phyloP scores from a whole-genome alignment of 1,140 invertebrate species.

The Conus betulinus region DNA sequence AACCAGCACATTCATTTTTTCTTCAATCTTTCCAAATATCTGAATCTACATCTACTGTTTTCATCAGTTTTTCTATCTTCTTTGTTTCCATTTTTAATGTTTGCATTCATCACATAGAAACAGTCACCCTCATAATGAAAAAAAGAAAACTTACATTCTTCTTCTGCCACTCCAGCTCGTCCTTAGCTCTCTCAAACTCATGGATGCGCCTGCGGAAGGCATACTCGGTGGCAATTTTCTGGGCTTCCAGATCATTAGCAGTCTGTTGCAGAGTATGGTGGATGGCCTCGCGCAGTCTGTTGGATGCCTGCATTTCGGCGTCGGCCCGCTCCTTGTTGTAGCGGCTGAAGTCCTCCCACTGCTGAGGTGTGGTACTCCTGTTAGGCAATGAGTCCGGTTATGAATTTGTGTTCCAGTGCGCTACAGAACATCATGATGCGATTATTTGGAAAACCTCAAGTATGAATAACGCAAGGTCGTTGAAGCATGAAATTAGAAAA shows the following conservation, averaged over 20 bases:
- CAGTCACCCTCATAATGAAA: conserved; percentile 1
- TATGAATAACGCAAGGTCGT: too few species aligned
- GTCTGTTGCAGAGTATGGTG: conserved; percentile 84
- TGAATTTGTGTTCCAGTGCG: too few species aligned
- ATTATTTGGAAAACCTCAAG: too few species aligned
- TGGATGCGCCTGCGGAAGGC: conserved; percentile 86
- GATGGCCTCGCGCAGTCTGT: conserved; percentile 84
- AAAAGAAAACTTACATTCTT: conserved; percentile 80
- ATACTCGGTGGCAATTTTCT: conserved; percentile 88
- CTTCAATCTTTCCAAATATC: too few species aligned
- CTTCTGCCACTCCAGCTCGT: conserved; percentile 92
- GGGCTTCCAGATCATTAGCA: conserved; percentile 85
- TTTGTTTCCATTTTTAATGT: not conserved
- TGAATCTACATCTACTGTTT: too few species aligned
- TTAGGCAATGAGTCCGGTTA: too few species aligned
- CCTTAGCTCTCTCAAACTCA: conserved; percentile 87
- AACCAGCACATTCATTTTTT: too few species aligned
- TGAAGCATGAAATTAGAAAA: too few species aligned
- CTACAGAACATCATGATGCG: too few species aligned
- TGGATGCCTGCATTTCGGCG: conserved; percentile 85
- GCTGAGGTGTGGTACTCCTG: conserved; percentile 82
- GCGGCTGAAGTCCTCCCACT: conserved; percentile 89
- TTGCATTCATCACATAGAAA: not conserved
- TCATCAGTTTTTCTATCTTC: too few species aligned
- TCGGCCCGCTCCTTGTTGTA: conserved; percentile 85